Conservation (phyloP, 2,113 vertebrate genomes). For the Muntiacus reevesi region DNA sequence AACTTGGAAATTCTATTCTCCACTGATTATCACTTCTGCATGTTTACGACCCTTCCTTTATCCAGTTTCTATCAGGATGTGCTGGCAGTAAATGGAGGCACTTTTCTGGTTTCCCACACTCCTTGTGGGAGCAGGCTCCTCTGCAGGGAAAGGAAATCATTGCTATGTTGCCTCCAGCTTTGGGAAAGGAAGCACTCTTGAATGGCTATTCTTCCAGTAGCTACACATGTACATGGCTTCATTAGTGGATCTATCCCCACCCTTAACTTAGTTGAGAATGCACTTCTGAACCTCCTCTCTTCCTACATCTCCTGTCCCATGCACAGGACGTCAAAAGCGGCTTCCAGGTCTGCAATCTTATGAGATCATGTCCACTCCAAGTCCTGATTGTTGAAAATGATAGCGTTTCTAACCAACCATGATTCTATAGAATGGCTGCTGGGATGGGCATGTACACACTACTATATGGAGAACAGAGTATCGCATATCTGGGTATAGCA, state of each 20-base stretch:
- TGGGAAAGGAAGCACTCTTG: conserved; percentile 29
- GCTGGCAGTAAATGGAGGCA: not conserved
- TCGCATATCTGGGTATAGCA: not conserved
- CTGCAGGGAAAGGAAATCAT: not conserved
- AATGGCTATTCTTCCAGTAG: conserved; percentile 21
- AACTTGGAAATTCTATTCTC: not conserved
- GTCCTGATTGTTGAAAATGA: not conserved
- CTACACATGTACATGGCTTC: not conserved
- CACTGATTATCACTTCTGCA: not conserved
- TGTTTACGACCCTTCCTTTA: not conserved
- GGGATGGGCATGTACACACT: not conserved
- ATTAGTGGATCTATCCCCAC: not conserved
- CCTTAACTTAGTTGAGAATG: not conserved
- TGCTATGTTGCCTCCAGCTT: not conserved
- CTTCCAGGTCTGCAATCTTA: not conserved
- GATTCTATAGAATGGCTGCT: not conserved
- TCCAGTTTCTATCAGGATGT: not conserved
- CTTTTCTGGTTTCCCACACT: not conserved
- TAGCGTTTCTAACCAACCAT: not conserved
- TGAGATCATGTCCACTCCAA: not conserved
- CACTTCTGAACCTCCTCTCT: conserved; percentile 2
- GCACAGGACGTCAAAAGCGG: not conserved
- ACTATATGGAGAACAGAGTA: not conserved
- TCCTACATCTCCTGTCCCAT: not conserved
- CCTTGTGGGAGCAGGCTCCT: not conserved